Evolutionary conservation across 2,797 vertebrate species (phyloP).

Genomic region (Spondyliosoma cantharus): DNA sequence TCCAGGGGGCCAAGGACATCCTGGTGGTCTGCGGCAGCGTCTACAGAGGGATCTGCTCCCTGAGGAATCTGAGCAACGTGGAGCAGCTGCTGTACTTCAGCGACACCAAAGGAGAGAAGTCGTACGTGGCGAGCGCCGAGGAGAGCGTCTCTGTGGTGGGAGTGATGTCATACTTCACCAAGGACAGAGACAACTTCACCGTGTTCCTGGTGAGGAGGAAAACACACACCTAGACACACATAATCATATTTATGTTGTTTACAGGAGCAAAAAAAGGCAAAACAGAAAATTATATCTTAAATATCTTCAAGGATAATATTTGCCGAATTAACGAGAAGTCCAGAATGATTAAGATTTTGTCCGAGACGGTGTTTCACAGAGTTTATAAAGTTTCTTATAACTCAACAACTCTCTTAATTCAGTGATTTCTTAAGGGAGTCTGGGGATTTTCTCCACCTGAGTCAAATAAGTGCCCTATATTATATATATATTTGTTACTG

Average conservation of each 20-base stretch:
- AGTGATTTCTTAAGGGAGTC: too few relatives aligned
- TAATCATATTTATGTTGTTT: background rate
- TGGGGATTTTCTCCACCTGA: too few relatives aligned
- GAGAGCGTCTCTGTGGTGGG: slow-evolving; percentile 91
- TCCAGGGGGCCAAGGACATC: slow-evolving; percentile 77
- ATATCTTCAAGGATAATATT: too few relatives aligned
- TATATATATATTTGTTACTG: too few relatives aligned
- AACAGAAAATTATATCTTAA: background rate
- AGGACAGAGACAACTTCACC: slow-evolving; percentile 37
- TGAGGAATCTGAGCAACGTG: slow-evolving; percentile 87
- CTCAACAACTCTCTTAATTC: too few relatives aligned
- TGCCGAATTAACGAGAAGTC: too few relatives aligned
- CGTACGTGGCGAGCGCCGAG: slow-evolving; percentile 93
- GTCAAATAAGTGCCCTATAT: too few relatives aligned
- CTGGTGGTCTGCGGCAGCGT: slow-evolving; percentile 93
- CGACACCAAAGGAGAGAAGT: slow-evolving; percentile 92
- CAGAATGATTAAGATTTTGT: too few relatives aligned
- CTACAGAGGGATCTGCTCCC: slow-evolving; percentile 93
- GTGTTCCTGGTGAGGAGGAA: slow-evolving; percentile 88
- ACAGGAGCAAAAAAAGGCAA: background rate
- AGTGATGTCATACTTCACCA: slow-evolving; percentile 85
- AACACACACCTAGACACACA: background rate
- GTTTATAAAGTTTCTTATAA: too few relatives aligned
- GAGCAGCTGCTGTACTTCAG: slow-evolving; percentile 86
- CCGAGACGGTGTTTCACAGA: too few relatives aligned